Evolutionary conservation across 1,140 invertebrate species (phyloP), one percentile per base, ranked within the genome.

Genomic region (Drosophila novamexicana): DNA sequence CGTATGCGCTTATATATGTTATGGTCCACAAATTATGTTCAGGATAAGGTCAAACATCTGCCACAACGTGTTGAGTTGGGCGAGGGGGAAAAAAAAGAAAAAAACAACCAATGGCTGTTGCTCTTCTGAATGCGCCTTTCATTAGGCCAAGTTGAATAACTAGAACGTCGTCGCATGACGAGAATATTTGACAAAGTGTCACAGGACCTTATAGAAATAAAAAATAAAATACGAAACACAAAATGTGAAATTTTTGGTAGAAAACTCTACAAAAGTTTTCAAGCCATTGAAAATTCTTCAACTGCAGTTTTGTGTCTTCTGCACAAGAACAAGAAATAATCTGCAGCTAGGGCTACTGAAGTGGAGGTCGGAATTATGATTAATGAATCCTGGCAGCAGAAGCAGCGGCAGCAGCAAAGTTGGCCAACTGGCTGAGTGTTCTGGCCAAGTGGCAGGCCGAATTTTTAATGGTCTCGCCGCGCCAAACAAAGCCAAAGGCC

Each of bases 401-500:
- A n/a, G 14, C 9, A 49, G 16, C 18, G 42, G 50, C 40, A 40
- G 29, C 49, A 67, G 22, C 8, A 57, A 80, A 89, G 73, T 88
- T 80, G 61, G 76, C 76, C 76, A 88, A 83, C 79, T 88, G 76
- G 58, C 82, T 65, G 75, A 64, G 77, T 68, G 45, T 75, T 6
- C 40, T 74, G 83, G 65, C 63, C 73, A 71, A 75, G 72, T 75
- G 59, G 66, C 67, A 71, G 66, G 59, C 67, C 58, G 63, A 88
- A 82, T 86, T 88, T 86, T 88, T 86, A 83, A 88, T 79, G 82
- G 67, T 88, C 54, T 45, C 56, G 49, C 64, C 54, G 72, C 72
- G 77, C 72, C 74, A 79, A 83, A 79, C 72, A 76, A 79, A 77
- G 79, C 76, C 81, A 82, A 84, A 79, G 68, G 71, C 72, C 72